Percentiles rank a stretch among this genome's conserved stretches.
phyloP scores from a whole-genome alignment of 2,888 invertebrate genomes.

The Hypercompe scribonia region DNA sequence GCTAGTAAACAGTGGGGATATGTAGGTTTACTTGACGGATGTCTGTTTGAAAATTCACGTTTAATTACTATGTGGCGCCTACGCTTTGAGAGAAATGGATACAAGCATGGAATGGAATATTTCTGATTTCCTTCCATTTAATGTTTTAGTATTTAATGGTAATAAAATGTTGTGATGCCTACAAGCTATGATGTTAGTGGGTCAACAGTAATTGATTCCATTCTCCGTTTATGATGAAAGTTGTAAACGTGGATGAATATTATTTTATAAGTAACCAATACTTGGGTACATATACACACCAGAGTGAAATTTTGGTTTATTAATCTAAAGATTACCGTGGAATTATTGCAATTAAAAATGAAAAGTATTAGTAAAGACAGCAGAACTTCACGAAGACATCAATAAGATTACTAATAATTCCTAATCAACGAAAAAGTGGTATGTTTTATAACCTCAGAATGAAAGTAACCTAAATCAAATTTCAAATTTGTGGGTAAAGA shows the following conservation, averaged over 20 bases:
- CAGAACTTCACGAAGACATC: too few relatives aligned
- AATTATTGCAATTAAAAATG: too few relatives aligned
- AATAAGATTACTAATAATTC: not conserved
- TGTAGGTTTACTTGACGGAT: conserved; percentile 40
- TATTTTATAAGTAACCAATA: not conserved
- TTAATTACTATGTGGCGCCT: conserved; percentile 49
- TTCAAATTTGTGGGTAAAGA: too few relatives aligned
- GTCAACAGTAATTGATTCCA: conserved; percentile 13
- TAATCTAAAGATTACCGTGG: too few relatives aligned
- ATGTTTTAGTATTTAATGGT: conserved; percentile 14
- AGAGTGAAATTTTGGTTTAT: not conserved
- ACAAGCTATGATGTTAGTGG: conserved; percentile 8
- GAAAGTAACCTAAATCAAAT: not conserved
- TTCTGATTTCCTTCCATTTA: conserved; percentile 38
- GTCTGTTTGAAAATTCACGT: conserved; percentile 41
- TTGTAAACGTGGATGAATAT: conserved; percentile 14
- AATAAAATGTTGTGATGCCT: conserved; percentile 13
- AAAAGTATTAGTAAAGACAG: too few relatives aligned
- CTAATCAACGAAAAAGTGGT: not conserved
- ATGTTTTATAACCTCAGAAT: not conserved
- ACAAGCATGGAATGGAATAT: conserved; percentile 48
- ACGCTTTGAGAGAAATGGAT: conserved; percentile 41
- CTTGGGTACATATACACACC: not conserved
- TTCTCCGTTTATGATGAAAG: conserved; percentile 13
- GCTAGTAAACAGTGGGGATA: conserved; percentile 35